Percentiles rank a stretch among this genome's conserved stretches.
phyloP scores from a whole-genome alignment of 1,140 invertebrate genomes.

The Drosophila tani region DNA sequence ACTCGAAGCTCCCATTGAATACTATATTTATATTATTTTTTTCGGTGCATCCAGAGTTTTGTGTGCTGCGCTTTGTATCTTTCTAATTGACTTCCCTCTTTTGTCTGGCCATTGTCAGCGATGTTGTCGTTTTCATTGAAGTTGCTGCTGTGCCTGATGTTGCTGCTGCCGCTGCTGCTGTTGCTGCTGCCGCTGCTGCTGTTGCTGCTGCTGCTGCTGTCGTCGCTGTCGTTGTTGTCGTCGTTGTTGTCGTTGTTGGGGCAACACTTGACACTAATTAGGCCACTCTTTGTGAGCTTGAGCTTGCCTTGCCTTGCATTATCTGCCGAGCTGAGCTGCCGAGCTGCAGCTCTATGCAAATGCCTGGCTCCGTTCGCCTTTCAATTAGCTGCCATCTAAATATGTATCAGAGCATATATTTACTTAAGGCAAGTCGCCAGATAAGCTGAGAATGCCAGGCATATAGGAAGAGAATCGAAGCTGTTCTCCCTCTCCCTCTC shows the following conservation, averaged over 20 bases:
- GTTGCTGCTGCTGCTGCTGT: constrained; percentile 10
- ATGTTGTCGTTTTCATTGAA: constrained; percentile 77
- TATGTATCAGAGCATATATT: constrained; percentile 71
- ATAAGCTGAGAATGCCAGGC: constrained; percentile 33
- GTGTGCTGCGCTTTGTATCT: constrained; percentile 68
- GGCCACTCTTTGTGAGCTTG: constrained; percentile 76
- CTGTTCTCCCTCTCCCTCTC: constrained; percentile 13
- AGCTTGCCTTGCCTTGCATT: constrained; percentile 63
- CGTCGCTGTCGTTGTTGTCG: constrained; percentile 29
- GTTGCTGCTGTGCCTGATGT: constrained; percentile 36
- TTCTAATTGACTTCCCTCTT: constrained; percentile 82
- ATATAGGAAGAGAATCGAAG: constrained; percentile 73
- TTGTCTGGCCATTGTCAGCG: constrained; percentile 67
- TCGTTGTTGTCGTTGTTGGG: constrained; percentile 50
- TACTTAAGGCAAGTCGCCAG: constrained; percentile 25
- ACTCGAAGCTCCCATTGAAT: background rate
- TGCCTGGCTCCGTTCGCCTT: constrained; percentile 65
- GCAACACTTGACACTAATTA: constrained; percentile 83
- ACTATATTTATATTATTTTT: background rate
- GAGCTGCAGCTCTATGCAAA: constrained; percentile 60
- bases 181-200: constrained; percentile 20
- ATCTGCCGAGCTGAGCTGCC: constrained; percentile 39
- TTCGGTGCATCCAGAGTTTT: constrained; percentile 31
- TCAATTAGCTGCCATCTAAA: constrained; percentile 70
- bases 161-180: constrained; percentile 24